These are phyloP conservation scores for Paraplagusia blochii DNA, from an alignment of 2,113 vertebrate species.

Conservation along the genomic window DNA sequence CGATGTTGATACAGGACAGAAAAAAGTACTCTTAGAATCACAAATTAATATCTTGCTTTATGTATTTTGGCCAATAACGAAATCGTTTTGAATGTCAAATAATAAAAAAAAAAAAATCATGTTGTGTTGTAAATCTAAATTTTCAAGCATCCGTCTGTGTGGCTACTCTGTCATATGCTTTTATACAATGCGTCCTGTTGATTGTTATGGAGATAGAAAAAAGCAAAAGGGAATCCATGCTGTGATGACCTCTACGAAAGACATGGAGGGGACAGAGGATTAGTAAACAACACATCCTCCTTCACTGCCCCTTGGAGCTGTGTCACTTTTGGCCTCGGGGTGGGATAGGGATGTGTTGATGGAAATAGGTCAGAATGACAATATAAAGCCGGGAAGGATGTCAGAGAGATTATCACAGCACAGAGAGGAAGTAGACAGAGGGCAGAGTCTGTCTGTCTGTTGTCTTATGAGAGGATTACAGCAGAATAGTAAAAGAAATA, in stretches of 20 bases:
- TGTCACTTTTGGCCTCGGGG: constrained; percentile 50
- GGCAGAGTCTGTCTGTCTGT: constrained; percentile 48
- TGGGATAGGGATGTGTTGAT: constrained; percentile 52
- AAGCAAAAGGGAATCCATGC: constrained; percentile 6
- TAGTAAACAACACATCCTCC: constrained; percentile 56
- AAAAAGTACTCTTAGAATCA: background rate
- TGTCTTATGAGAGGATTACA: constrained; percentile 12
- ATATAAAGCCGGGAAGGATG: constrained; percentile 54
- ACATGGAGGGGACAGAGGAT: constrained; percentile 42
- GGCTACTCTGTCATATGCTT: background rate
- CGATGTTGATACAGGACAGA: constrained; percentile 29
- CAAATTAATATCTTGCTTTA: background rate
- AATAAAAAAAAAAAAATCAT: background rate
- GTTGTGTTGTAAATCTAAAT: background rate
- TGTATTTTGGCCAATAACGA: background rate
- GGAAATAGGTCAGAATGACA: constrained; percentile 65
- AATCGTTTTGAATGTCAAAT: constrained; percentile 3
- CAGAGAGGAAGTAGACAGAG: constrained; percentile 21
- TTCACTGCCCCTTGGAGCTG: constrained; percentile 45
- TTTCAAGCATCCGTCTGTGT: background rate
- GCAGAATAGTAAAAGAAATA: no score
- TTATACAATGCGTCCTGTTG: constrained; percentile 1
- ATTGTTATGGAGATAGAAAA: background rate
- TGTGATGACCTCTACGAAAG: constrained; percentile 60
- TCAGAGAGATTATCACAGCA: constrained; percentile 44